Conservation (phyloP, 2,113 vertebrate genomes). For the Laticauda laticaudata region DNA sequence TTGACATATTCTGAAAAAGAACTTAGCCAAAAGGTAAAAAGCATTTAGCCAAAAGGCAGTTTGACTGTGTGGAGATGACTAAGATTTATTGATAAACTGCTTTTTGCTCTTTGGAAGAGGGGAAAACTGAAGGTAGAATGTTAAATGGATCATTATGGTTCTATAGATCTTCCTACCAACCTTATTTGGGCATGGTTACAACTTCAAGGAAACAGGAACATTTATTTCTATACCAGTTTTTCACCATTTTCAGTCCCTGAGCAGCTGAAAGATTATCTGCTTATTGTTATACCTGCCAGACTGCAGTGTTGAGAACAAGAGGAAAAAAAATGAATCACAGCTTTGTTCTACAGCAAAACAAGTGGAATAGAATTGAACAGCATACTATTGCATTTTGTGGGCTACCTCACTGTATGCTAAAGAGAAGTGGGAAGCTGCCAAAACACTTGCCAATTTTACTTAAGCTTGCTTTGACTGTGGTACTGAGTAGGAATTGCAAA, state of each 20-base stretch:
- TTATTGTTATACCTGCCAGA: not conserved
- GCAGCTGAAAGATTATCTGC: not conserved
- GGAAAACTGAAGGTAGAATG: not conserved
- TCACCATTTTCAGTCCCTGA: not conserved
- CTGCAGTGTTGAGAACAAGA: not conserved
- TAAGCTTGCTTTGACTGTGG: not conserved
- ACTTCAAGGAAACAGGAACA: not conserved
- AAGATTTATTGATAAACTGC: not conserved
- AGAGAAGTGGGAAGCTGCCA: not conserved
- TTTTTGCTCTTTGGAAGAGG: not conserved
- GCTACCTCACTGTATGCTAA: not conserved
- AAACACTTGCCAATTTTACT: not conserved
- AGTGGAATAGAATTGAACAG: not conserved
- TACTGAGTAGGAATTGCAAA: not conserved
- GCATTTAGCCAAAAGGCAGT: not conserved
- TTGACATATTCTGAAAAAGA: not conserved
- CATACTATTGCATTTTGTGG: not conserved
- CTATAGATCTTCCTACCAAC: not conserved
- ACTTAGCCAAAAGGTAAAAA: not conserved
- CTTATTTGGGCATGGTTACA: not conserved
- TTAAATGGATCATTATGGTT: not conserved
- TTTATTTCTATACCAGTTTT: not conserved
- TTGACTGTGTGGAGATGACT: not conserved
- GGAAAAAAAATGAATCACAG: not conserved
- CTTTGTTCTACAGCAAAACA: not conserved